Base-by-base conservation (phyloP, 2,888 invertebrate species). In the Diarsia dahlii region DNA sequence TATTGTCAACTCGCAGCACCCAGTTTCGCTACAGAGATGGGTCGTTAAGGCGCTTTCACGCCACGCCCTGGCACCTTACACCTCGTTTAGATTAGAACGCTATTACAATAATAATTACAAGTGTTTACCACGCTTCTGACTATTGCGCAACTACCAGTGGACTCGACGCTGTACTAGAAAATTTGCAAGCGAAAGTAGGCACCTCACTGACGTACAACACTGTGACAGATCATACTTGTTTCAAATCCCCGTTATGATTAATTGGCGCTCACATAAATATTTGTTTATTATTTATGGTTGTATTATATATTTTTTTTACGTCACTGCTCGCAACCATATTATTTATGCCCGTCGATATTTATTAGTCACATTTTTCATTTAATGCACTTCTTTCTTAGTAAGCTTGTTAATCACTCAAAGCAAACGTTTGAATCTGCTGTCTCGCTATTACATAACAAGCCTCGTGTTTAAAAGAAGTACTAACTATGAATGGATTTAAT, bases 71-170 rank as follows among this genome's bases (percentile, higher is more conserved):
- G 72, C 84, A 86, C 84, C 89, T 89, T 89, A 90, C 89, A 86
- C 90, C 90, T 91, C 90, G 90, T 92, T 92, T 91, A 92, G 91
- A 94, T 94, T 91, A 92, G 91, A 93, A 93, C 92, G 92, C 92
- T 92, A 93, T 94, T 93, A 93, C 92, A 94, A 94, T 94, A 93
- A 94, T 93, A 94, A 94, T 94, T 93, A 93, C 93, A 92, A 93
- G 90, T 91, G 90, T 93, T 93, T 94, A 92, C 91, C 86, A 91
- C 90, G 90, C 89, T 92, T 91, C 90, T 90, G 87, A 88, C 84
- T 87, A 87, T 93, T 94, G 88, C 93, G 90, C 86, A 94, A 93
- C 88, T 77, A 75, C 48, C 52, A 73, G 34, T 76, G 80, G 80
- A 86, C 81, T 87, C 86, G 83, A 82, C 81, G 89, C 86, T 89